phyloP scores from a whole-genome alignment of 2,797 vertebrate genomes.

The Myotis daubentonii region DNA sequence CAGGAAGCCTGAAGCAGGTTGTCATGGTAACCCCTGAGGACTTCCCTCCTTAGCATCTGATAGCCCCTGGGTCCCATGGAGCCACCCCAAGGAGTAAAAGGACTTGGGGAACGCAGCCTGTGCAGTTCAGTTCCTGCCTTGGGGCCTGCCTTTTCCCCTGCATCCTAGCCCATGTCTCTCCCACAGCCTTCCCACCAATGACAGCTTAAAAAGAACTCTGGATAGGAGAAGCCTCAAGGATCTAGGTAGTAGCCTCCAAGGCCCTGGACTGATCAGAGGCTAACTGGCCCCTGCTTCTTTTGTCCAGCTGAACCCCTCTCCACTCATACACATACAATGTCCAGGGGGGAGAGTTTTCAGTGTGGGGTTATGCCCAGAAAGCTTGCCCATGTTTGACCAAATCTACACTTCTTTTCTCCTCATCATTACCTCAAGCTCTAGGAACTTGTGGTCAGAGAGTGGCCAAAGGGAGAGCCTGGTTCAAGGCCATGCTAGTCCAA shows the following conservation, averaged over 20 bases:
- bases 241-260: neutral
- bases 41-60: slow-evolving; percentile 71
- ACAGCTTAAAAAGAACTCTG: slow-evolving; percentile 9
- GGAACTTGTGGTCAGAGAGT: slow-evolving; percentile 3
- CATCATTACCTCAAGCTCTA: slow-evolving; percentile 5
- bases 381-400: neutral
- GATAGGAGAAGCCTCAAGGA: neutral
- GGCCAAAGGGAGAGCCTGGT: neutral
- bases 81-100: slow-evolving; percentile 65
- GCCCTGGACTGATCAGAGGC: neutral
- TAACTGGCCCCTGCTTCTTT: neutral
- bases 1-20: slow-evolving; percentile 93
- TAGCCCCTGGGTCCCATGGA: slow-evolving; percentile 55
- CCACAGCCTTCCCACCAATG: neutral
- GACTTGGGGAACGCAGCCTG: neutral
- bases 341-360: neutral
- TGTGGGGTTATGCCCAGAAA: neutral
- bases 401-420: neutral
- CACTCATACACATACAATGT: neutral
- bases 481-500: neutral
- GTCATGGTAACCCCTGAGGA: slow-evolving; percentile 89
- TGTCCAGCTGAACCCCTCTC: neutral
- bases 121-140: slow-evolving; percentile 5
- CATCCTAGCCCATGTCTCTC: neutral
- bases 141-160: neutral